Percentiles rank a stretch among this genome's conserved stretches.
Evolutionary conservation across 2,888 invertebrate species (phyloP).

Genomic region (Apodemia duryi): DNA sequence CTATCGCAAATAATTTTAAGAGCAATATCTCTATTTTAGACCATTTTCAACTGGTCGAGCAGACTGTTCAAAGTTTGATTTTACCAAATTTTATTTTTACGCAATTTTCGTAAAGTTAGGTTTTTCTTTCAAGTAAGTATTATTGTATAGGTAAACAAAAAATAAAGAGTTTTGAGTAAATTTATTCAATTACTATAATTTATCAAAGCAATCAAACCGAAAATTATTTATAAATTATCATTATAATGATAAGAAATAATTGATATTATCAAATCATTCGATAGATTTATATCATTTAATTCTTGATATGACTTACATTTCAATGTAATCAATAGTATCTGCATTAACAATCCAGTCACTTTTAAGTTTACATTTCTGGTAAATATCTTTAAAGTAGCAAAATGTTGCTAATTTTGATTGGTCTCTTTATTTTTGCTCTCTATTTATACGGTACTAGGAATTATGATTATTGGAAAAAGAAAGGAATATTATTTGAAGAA

Average conservation of each 20-base stretch:
- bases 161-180: not conserved
- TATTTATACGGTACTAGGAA: slow-evolving; percentile 33
- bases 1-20: too few relatives aligned
- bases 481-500: slow-evolving; percentile 32
- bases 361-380: not conserved
- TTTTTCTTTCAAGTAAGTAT: too few relatives aligned
- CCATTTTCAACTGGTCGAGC: too few relatives aligned
- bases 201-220: not conserved
- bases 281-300: not conserved
- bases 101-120: too few relatives aligned
- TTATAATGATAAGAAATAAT: not conserved
- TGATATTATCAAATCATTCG: not conserved
- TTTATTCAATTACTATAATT: not conserved
- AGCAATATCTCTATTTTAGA: too few relatives aligned
- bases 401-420: slow-evolving; percentile 22
- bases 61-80: too few relatives aligned
- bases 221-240: not conserved
- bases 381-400: not conserved
- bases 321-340: not conserved
- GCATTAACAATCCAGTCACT: not conserved
- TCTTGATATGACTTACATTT: not conserved
- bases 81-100: too few relatives aligned
- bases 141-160: too few relatives aligned
- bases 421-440: slow-evolving; percentile 18
- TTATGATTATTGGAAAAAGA: slow-evolving; percentile 28